These are phyloP conservation scores for Corythaixoides concolor DNA, from an alignment of 2,113 vertebrate species.

Conservation along the genomic window DNA sequence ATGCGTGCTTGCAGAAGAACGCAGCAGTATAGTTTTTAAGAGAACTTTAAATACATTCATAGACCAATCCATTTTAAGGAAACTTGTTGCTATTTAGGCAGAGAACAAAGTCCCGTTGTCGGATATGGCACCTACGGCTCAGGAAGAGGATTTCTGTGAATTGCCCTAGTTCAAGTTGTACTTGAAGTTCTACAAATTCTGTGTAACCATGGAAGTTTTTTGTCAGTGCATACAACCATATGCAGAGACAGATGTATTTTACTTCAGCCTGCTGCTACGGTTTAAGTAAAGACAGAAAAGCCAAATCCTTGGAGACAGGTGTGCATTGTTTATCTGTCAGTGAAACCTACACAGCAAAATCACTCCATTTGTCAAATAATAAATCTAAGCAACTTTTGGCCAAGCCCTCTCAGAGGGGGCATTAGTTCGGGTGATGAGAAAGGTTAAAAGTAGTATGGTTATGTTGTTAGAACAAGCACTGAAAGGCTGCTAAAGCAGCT, in stretches of 20 bases:
- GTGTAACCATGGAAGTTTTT: neutral
- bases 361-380: neutral
- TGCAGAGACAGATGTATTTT: constrained; percentile 47
- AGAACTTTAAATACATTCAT: neutral
- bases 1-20: neutral
- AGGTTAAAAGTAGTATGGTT: neutral
- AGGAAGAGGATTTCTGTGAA: neutral
- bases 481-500: neutral
- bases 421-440: neutral
- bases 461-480: neutral
- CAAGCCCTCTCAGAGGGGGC: neutral
- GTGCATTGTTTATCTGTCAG: neutral
- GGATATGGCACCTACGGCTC: neutral
- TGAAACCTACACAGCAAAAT: neutral
- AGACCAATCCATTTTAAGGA: neutral
- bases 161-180: neutral
- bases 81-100: neutral
- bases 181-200: neutral
- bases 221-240: constrained; percentile 13
- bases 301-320: constrained; percentile 16
- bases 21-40: neutral
- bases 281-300: constrained; percentile 28
- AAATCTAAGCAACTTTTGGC: neutral
- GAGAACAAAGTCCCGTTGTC: neutral
- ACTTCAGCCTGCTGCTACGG: constrained; percentile 35